Conservation (phyloP, 2,888 invertebrate species). For the Drosophila multiciliata region DNA sequence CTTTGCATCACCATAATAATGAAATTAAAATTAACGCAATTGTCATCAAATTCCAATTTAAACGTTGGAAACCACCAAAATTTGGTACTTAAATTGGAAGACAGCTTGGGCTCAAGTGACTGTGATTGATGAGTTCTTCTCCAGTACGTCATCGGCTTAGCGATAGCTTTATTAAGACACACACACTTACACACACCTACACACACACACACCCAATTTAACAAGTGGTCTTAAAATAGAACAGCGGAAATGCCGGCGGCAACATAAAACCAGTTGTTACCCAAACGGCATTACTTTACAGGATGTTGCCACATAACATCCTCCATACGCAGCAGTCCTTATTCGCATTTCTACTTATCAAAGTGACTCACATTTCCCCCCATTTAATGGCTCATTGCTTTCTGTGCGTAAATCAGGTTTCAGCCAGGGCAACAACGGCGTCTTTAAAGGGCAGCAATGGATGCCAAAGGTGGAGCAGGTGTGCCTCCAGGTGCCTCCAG, state of each 20-base stretch:
- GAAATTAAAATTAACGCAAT: constrained; percentile 30
- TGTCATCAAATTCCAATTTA: constrained; percentile 13
- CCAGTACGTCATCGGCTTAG: not conserved
- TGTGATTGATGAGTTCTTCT: constrained; percentile 47
- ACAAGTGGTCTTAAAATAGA: constrained; percentile 11
- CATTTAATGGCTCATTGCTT: constrained; percentile 66
- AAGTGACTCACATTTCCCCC: constrained; percentile 44
- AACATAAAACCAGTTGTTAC: constrained; percentile 29
- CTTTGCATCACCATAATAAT: constrained; percentile 26
- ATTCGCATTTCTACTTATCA: constrained; percentile 34
- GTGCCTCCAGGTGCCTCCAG: constrained; percentile 2
- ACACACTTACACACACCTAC: not conserved
- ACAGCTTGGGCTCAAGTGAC: constrained; percentile 4
- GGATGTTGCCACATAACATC: constrained; percentile 31
- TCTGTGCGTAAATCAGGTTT: constrained; percentile 9
- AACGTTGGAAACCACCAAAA: constrained; percentile 9
- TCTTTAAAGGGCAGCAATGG: constrained; percentile 41
- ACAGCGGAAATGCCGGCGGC: constrained; percentile 22
- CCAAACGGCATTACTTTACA: not conserved
- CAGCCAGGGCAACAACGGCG: not conserved
- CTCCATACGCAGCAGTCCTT: constrained; percentile 14
- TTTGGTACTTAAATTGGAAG: constrained; percentile 6
- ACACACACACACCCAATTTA: constrained; percentile 12
- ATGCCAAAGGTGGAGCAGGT: constrained; percentile 48
- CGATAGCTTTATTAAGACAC: constrained; percentile 3